phyloP scores from a whole-genome alignment of 53 echinoderm and acorn worm species.

The Apostichopus leukothele region DNA sequence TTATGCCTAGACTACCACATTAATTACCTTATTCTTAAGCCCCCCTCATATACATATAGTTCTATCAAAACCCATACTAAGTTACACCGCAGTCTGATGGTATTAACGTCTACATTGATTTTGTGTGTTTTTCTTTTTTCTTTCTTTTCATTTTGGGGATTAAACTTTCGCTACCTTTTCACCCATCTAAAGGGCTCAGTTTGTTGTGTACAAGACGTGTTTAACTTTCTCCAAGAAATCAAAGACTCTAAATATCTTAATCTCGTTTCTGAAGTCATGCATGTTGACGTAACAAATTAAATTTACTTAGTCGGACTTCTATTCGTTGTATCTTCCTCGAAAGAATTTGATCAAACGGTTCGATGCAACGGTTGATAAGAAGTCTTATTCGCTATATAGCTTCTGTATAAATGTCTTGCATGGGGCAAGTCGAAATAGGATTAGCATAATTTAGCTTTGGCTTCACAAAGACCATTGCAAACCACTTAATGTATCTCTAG shows the following conservation, averaged over 20 bases:
- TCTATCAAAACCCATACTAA: too few species aligned
- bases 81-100: too few species aligned
- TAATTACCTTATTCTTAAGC: too few species aligned
- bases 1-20: too few species aligned
- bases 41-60: too few species aligned
- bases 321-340: conserved; percentile 23
- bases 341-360: conserved; percentile 27
- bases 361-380: background rate
- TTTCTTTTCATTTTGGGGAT: too few species aligned
- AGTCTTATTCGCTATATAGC: background rate
- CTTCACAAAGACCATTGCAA: conserved; percentile 19
- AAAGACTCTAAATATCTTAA: background rate
- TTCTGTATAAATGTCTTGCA: conserved; percentile 24
- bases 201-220: conserved; percentile 32
- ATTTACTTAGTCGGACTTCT: conserved; percentile 25
- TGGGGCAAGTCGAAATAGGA: background rate
- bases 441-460: conserved; percentile 33
- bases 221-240: conserved; percentile 24
- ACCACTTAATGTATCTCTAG: conserved; percentile 38
- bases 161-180: too few species aligned
- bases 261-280: background rate
- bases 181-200: too few species aligned
- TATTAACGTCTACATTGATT: too few species aligned
- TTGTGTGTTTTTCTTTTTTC: too few species aligned
- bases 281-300: conserved; percentile 29